Evolutionary conservation across 1,140 invertebrate species (phyloP).

Genomic region (Drosophila grimshawi): DNA sequence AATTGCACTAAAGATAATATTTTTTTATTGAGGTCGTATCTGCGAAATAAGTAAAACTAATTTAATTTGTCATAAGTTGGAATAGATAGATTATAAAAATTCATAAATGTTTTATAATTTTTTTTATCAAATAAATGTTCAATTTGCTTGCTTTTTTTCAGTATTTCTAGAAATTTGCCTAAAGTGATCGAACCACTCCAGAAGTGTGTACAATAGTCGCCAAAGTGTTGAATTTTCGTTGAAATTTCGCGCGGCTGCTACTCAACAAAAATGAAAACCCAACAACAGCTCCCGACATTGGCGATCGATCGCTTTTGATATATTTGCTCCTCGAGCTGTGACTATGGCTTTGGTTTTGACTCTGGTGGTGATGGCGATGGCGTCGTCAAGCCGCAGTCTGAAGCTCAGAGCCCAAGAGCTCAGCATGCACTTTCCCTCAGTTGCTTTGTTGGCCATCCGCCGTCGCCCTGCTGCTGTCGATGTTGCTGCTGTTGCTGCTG

Average conservation of each 20-base stretch:
- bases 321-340: conserved; percentile 77
- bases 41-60: no score
- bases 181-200: no score
- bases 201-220: conserved; percentile 14
- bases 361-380: conserved; percentile 61
- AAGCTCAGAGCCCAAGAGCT: conserved; percentile 11
- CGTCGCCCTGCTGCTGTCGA: conserved; percentile 46
- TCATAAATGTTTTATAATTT: no score
- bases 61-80: no score
- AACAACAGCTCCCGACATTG: conserved; percentile 75
- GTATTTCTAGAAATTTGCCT: no score
- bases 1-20: no score
- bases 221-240: not conserved
- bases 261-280: conserved; percentile 45
- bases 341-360: conserved; percentile 18
- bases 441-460: conserved; percentile 74
- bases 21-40: no score
- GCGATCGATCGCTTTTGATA: conserved; percentile 83
- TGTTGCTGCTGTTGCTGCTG: conserved; percentile 36
- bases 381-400: conserved; percentile 48
- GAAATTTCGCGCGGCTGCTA: conserved; percentile 9
- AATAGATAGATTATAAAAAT: no score
- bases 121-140: no score
- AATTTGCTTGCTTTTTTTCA: no score
- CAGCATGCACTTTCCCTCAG: conserved; percentile 47